phyloP scores from a whole-genome alignment of 2,888 invertebrate species.

The Athetis lepigone region DNA sequence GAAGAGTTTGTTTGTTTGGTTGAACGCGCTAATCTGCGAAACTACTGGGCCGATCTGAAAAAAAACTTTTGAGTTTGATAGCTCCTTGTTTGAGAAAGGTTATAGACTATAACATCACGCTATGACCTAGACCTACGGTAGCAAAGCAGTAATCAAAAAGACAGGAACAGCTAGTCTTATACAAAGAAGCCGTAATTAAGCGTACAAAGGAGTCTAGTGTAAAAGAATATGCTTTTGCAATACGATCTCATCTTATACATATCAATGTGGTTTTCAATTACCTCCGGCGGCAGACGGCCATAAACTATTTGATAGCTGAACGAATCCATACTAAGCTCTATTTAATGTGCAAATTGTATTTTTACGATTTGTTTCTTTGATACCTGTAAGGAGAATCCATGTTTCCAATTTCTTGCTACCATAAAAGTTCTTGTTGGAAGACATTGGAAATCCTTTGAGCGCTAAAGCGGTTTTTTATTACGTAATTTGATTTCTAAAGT shows the following conservation, averaged over 20 bases:
- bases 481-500: neutral
- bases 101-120: too few species aligned
- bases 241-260: conserved; percentile 28
- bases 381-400: conserved; percentile 37
- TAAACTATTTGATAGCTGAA: conserved; percentile 43
- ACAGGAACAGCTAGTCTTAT: too few species aligned
- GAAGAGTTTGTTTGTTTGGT: too few species aligned
- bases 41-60: too few species aligned
- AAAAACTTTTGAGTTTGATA: too few species aligned
- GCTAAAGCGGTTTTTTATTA: conserved; percentile 28
- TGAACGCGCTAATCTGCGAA: too few species aligned
- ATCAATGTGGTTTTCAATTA: conserved; percentile 46
- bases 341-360: conserved; percentile 51
- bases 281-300: conserved; percentile 25
- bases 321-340: conserved; percentile 38
- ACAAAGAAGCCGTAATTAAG: conserved; percentile 9
- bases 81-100: too few species aligned
- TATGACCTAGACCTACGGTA: too few species aligned
- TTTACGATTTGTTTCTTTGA: conserved; percentile 46
- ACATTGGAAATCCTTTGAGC: conserved; percentile 31
- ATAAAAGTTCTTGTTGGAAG: conserved; percentile 48
- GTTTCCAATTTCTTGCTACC: conserved; percentile 40
- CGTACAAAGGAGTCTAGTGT: conserved; percentile 5
- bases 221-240: conserved; percentile 10
- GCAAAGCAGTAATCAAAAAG: too few species aligned